Conservation (phyloP, 2,888 invertebrate species). For the Amphiduros pacificus region DNA sequence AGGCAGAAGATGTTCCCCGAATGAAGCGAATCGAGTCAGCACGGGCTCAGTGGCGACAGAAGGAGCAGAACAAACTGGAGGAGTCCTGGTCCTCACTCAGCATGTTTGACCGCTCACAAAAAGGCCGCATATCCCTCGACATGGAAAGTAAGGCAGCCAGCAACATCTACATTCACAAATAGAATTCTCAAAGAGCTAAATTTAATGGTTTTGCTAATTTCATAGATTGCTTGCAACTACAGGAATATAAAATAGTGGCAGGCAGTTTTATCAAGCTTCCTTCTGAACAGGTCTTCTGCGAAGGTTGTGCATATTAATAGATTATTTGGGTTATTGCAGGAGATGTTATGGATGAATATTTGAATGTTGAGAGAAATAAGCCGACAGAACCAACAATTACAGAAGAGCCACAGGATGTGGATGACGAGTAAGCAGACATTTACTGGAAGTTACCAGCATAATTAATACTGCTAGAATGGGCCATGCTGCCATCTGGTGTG, state of each 20-base stretch:
- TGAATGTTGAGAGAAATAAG: constrained; percentile 32
- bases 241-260: too few relatives aligned
- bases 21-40: constrained; percentile 53
- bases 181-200: not conserved
- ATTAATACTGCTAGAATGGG: too few relatives aligned
- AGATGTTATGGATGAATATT: constrained; percentile 52
- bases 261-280: too few relatives aligned
- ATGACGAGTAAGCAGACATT: too few relatives aligned
- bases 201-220: not conserved
- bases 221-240: not conserved
- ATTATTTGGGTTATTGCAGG: too few relatives aligned
- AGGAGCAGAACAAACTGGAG: constrained; percentile 47
- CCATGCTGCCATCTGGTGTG: too few relatives aligned
- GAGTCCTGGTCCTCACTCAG: constrained; percentile 58
- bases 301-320: too few relatives aligned
- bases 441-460: too few relatives aligned
- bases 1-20: constrained; percentile 27
- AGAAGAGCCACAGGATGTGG: constrained; percentile 37
- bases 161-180: not conserved
- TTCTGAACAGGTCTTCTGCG: too few relatives aligned
- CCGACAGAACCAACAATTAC: constrained; percentile 24
- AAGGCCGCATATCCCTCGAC: constrained; percentile 55
- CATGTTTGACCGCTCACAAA: constrained; percentile 55
- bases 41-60: constrained; percentile 46
- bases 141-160: constrained; percentile 44